These are phyloP conservation scores for Callithrix jacchus DNA, from an alignment of 2,113 vertebrate genomes.

Conservation along the genomic window DNA sequence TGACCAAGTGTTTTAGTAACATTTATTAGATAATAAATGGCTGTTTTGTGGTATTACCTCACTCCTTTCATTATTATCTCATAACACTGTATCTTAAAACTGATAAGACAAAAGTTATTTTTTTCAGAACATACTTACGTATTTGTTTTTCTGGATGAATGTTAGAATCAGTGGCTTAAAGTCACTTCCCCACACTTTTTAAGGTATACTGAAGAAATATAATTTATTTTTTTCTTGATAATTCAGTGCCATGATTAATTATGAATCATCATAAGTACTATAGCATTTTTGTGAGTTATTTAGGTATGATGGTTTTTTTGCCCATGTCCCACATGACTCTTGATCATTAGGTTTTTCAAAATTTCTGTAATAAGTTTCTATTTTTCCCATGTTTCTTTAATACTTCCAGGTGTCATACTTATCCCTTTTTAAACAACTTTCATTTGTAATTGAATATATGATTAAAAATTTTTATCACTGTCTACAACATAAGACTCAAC, in stretches of 20 bases:
- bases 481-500: neutral
- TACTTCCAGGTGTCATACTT: neutral
- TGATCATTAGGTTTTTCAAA: conserved; percentile 48
- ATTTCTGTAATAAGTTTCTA: conserved; percentile 3
- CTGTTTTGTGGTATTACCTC: neutral
- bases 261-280: conserved; percentile 15
- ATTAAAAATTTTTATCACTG: neutral
- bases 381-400: neutral
- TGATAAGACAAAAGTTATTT: neutral
- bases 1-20: neutral
- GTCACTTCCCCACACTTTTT: neutral
- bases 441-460: neutral
- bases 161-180: conserved; percentile 34
- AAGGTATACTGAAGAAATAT: neutral
- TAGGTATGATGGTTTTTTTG: neutral
- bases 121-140: neutral
- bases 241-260: neutral
- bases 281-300: conserved; percentile 22
- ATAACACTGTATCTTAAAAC: neutral
- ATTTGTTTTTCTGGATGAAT: conserved; percentile 27
- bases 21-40: neutral
- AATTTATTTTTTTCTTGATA: conserved; percentile 16
- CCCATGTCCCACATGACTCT: neutral
- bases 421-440: conserved; percentile 14
- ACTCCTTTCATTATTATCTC: neutral